A percentile compares a stretch with the other conserved stretches of the same genome.
Evolutionary conservation across 92 coral and sea anemone species (phyloP).

Genomic region (Epizoanthus fatuus): DNA sequence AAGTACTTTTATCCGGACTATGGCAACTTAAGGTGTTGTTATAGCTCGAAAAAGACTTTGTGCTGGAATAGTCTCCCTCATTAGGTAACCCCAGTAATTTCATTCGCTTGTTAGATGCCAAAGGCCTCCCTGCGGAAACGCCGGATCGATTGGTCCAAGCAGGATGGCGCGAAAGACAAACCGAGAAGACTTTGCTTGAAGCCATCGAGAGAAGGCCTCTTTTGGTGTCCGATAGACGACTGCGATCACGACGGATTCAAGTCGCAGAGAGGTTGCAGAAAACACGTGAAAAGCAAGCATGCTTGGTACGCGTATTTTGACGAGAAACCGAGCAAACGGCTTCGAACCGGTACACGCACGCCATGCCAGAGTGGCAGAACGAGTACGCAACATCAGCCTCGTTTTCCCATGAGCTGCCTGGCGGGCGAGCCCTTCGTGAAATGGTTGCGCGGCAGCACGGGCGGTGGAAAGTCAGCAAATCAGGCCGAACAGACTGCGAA

Average conservation of each 20-base stretch:
- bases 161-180: neutral
- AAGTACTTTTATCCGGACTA: neutral
- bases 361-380: neutral
- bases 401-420: neutral
- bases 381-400: neutral
- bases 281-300: neutral
- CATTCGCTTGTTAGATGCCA: neutral
- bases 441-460: conserved; percentile 9
- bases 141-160: conserved; percentile 4
- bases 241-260: conserved; percentile 21
- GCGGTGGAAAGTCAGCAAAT: conserved; percentile 12
- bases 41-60: neutral
- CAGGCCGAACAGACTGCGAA: conserved; percentile 8
- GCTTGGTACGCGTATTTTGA: conserved; percentile 28
- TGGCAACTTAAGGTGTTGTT: neutral
- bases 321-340: neutral
- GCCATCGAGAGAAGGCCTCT: too few relatives aligned
- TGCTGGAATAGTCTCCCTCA: neutral
- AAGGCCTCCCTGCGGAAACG: neutral
- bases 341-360: too few relatives aligned
- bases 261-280: neutral
- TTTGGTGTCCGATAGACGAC: neutral
- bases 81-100: neutral
- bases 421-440: neutral
- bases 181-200: too few relatives aligned